Evolutionary conservation across 2,888 invertebrate genomes (phyloP), one percentile per base, ranked within the genome.

Genomic region (Chelonus formosanus): DNA sequence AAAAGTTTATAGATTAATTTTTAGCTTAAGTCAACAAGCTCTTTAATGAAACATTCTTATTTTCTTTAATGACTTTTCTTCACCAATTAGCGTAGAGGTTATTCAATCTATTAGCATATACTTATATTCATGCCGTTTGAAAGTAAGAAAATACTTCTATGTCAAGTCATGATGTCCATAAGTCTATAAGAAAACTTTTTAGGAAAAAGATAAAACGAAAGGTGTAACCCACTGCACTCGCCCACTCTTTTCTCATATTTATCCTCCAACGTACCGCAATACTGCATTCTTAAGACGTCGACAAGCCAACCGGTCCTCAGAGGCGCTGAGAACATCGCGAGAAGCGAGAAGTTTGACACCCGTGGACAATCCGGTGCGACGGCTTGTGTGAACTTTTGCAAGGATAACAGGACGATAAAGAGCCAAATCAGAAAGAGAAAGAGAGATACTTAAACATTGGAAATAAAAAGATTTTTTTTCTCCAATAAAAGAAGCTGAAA

Each of bases 331-430:
- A 63, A 53, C 55, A 55, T 63, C 64, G 58, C 67, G 52, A 67
- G 63, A 48, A 65, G 67, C 62, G 67, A 67, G 53, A 57, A 67
- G 62, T 67, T 67, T 67, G 67, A 67, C 67, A 67, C 67, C 62
- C 67, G 62, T 63, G 62, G 67, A 67, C 67, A 67, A 67, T 67
- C 58, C 58, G 54, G 58, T 55, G 55, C 47, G 61, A 63, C 62
- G 52, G 62, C 35, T 44, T 43, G 40, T 20, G 44, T 48, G 53
- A 53, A 53, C 36, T 47, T 59, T 62, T 64, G 74, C 74, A 75
- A 74, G 74, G 74, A 74, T 75, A 76, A 76, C 75, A 72, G 72
- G 74, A 71, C 70, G 76, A 76, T 76, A 76, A 76, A 75, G 73
- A 74, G 69, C 72, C 72, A 72, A 75, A 75, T 75, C 70, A 72